These are phyloP conservation scores for Falco concolor DNA, from an alignment of 2,797 vertebrate species.

Conservation along the genomic window DNA sequence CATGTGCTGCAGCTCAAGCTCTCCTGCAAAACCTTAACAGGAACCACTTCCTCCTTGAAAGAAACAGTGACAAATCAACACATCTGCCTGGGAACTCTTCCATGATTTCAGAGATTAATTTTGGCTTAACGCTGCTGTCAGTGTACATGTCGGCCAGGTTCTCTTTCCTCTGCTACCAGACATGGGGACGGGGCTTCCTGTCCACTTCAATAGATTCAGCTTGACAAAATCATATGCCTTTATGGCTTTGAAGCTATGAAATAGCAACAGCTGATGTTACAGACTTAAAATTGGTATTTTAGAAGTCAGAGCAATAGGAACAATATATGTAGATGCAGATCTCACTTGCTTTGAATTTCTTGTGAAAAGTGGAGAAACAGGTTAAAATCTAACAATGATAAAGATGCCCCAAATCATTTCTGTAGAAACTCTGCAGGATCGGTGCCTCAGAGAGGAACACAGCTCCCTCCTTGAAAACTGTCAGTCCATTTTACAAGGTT, in stretches of 20 bases:
- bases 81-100: background rate
- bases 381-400: background rate
- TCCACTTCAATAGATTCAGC: background rate
- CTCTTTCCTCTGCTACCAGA: background rate
- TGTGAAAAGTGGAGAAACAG: background rate
- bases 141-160: background rate
- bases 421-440: background rate
- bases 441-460: background rate
- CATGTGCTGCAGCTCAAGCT: background rate
- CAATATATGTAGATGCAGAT: background rate
- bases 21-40: background rate
- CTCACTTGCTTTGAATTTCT: background rate
- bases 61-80: background rate
- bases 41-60: background rate
- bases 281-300: background rate
- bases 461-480: background rate
- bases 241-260: background rate
- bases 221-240: background rate
- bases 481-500: background rate
- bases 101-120: background rate
- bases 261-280: background rate
- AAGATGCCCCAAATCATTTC: background rate
- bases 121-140: background rate
- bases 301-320: background rate
- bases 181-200: rapidly evolving